phyloP scores from a whole-genome alignment of 2,797 vertebrate genomes.

The Cirrhinus mrigala region DNA sequence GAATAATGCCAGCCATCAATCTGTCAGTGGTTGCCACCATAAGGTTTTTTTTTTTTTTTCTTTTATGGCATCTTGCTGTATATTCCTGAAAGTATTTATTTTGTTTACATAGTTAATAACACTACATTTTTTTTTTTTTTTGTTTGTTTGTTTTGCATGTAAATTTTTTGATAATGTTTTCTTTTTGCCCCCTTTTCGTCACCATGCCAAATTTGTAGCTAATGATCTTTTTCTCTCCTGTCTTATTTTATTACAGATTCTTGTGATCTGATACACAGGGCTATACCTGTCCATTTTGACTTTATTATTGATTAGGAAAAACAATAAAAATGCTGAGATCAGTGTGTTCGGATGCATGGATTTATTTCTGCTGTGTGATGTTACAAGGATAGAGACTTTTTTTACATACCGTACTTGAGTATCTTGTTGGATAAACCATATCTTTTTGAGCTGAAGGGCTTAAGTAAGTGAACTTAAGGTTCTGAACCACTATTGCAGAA shows the following conservation, averaged over 20 bases:
- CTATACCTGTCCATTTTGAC: slow-evolving; percentile 77
- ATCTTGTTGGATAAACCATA: neutral
- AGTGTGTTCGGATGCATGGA: slow-evolving; percentile 15
- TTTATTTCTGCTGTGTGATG: neutral
- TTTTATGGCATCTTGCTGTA: slow-evolving; percentile 65
- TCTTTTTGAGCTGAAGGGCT: neutral
- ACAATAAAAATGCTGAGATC: slow-evolving; percentile 71
- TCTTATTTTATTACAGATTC: slow-evolving; percentile 74
- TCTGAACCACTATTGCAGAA: neutral
- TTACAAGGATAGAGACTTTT: neutral
- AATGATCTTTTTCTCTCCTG: slow-evolving; percentile 65
- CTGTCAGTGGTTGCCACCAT: slow-evolving; percentile 49
- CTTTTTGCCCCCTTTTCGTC: slow-evolving; percentile 53
- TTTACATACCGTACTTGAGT: neutral
- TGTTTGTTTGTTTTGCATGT: slow-evolving; percentile 45
- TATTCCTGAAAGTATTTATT: slow-evolving; percentile 63
- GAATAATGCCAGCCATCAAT: slow-evolving; percentile 37
- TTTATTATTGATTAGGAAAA: slow-evolving; percentile 81
- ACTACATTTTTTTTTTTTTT: slow-evolving; percentile 67
- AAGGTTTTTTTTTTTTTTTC: slow-evolving; percentile 51
- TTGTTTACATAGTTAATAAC: slow-evolving; percentile 82
- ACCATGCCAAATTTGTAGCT: slow-evolving; percentile 75
- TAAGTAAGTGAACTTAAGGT: neutral
- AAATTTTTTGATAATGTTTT: slow-evolving; percentile 8
- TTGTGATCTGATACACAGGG: slow-evolving; percentile 74